Evolutionary conservation across 2,113 vertebrate genomes (phyloP).

Genomic region (Trochalopteron elliotii): DNA sequence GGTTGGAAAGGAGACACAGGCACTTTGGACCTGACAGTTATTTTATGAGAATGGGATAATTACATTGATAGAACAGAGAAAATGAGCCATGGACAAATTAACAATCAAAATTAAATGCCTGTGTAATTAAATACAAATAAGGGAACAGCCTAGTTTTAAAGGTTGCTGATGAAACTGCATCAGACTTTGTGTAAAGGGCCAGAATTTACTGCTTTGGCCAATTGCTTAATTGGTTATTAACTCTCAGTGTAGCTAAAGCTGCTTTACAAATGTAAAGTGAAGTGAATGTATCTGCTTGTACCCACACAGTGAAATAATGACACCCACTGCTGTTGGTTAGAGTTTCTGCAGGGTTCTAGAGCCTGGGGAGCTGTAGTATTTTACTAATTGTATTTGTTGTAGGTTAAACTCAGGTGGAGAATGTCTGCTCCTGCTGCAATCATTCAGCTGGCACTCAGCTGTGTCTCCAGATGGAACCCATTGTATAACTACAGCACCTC

Average conservation of each 20-base stretch:
- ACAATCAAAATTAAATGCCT: not conserved
- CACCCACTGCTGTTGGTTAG: not conserved
- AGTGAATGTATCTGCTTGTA: not conserved
- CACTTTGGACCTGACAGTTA: not conserved
- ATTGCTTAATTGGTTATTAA: not conserved
- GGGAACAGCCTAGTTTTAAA: not conserved
- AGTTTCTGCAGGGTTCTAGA: not conserved
- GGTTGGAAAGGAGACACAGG: not conserved
- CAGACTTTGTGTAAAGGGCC: not conserved
- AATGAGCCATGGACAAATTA: not conserved
- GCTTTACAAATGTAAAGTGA: not conserved
- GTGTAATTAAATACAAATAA: not conserved
- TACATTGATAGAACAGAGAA: not conserved
- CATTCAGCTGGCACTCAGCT: not conserved
- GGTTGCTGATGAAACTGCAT: not conserved
- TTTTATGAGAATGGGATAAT: not conserved
- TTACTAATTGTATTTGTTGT: not conserved
- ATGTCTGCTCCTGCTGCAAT: not conserved
- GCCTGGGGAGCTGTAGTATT: not conserved
- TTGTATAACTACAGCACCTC: not conserved
- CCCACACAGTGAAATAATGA: not conserved
- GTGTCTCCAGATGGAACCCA: not conserved
- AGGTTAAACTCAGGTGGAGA: not conserved
- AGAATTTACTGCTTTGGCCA: not conserved
- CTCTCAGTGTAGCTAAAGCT: not conserved